Percentiles rank a stretch among this genome's conserved stretches.
Conservation (phyloP, 1,140 invertebrate genomes). For the Drosophila insularis region DNA sequence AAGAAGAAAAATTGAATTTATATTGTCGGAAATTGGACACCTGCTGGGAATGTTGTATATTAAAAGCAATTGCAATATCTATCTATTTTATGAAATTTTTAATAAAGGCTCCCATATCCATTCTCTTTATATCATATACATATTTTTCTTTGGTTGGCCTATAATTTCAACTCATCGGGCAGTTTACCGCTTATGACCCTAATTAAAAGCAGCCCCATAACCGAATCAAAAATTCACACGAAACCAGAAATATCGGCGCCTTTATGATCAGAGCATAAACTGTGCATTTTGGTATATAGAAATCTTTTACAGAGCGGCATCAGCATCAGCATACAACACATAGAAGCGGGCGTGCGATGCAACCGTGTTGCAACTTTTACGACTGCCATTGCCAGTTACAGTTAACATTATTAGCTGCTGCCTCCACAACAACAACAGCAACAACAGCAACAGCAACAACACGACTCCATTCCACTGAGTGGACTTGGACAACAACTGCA, state of each 20-base stretch:
- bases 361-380: slow-evolving; percentile 57
- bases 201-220: slow-evolving; percentile 58
- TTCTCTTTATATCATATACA: slow-evolving; percentile 13
- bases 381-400: slow-evolving; percentile 65
- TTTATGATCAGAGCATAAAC: slow-evolving; percentile 53
- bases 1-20: not conserved
- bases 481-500: slow-evolving; percentile 35
- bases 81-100: slow-evolving; percentile 40
- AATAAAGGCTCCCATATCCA: slow-evolving; percentile 22
- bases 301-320: slow-evolving; percentile 25
- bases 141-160: slow-evolving; percentile 30
- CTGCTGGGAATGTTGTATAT: slow-evolving; percentile 25
- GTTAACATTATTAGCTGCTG: slow-evolving; percentile 68
- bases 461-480: not conserved
- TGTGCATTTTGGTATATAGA: slow-evolving; percentile 19
- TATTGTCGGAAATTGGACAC: slow-evolving; percentile 6
- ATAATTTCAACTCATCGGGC: slow-evolving; percentile 45
- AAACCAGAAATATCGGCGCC: slow-evolving; percentile 23
- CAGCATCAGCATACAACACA: slow-evolving; percentile 38
- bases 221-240: slow-evolving; percentile 39
- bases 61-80: slow-evolving; percentile 45
- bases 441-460: slow-evolving; percentile 25
- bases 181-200: slow-evolving; percentile 54
- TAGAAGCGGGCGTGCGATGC: not conserved
- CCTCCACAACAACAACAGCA: slow-evolving; percentile 31